These are phyloP conservation scores for Poeciliopsis infans DNA, from an alignment of 2,797 vertebrate species.

Conservation along the genomic window DNA sequence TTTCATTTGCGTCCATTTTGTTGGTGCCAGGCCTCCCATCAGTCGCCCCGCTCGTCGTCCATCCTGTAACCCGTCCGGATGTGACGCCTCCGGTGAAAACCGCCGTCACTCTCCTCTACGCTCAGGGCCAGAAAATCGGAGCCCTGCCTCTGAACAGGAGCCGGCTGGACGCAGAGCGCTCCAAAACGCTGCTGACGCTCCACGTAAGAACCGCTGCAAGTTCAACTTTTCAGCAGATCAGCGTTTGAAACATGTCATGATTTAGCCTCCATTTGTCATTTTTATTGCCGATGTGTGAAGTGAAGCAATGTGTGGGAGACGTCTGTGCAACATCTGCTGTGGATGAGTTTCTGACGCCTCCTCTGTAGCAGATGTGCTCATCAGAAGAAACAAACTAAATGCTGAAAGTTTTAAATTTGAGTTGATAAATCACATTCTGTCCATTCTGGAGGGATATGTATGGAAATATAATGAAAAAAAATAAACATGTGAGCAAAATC, in stretches of 20 bases:
- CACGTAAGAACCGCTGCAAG: conserved; percentile 81
- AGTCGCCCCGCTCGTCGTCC: conserved; percentile 81
- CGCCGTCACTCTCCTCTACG: conserved; percentile 90
- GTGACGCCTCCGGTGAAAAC: conserved; percentile 80
- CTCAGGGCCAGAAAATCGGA: conserved; percentile 95
- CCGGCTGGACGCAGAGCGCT: conserved; percentile 80
- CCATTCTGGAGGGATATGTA: not conserved
- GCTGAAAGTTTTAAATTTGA: not conserved
- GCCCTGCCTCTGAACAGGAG: conserved; percentile 91
- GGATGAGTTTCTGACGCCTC: not conserved
- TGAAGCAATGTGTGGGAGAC: not conserved
- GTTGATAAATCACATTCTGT: not conserved
- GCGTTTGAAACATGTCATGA: not conserved
- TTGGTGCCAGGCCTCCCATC: conserved; percentile 86
- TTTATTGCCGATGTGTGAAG: not conserved
- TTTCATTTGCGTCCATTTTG: not conserved
- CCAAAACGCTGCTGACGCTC: conserved; percentile 88
- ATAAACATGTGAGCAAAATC: not conserved
- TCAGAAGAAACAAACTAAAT: not conserved
- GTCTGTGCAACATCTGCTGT: not conserved
- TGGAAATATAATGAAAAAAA: not conserved
- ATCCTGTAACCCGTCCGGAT: conserved; percentile 84
- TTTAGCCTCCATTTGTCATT: not conserved
- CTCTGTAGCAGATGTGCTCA: not conserved
- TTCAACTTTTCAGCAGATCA: not conserved